Conservation (phyloP, 2,888 invertebrate species). For the Eupithecia pulchellata region DNA sequence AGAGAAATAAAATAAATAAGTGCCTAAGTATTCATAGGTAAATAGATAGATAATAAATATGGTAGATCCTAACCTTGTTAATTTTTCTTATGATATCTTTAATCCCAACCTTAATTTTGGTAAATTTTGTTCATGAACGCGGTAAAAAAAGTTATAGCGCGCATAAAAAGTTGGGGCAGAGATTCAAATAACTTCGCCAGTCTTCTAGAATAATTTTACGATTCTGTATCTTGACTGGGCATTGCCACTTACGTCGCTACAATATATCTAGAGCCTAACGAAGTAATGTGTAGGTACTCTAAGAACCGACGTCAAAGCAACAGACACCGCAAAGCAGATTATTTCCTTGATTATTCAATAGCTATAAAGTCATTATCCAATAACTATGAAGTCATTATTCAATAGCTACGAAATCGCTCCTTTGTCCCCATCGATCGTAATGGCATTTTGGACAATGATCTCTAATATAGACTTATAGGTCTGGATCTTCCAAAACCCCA, state of each 20-base stretch:
- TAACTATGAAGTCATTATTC: not conserved
- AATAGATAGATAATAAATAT: too few species aligned
- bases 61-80: too few species aligned
- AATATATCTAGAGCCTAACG: not conserved
- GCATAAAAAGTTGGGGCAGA: too few species aligned
- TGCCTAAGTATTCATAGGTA: too few species aligned
- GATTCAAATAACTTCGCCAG: too few species aligned
- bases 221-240: not conserved
- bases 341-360: not conserved
- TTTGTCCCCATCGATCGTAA: conserved; percentile 7
- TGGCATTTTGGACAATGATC: conserved; percentile 12
- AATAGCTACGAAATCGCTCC: not conserved
- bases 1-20: too few species aligned
- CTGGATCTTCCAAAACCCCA: conserved; percentile 4
- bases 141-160: too few species aligned
- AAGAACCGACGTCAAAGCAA: not conserved
- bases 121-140: too few species aligned
- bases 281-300: not conserved
- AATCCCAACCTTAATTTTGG: too few species aligned
- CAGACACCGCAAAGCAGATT: not conserved
- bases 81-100: too few species aligned
- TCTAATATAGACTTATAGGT: conserved; percentile 12
- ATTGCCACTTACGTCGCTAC: not conserved
- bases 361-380: not conserved
- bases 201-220: not conserved